Conservation (phyloP, 2,888 invertebrate species). For the Andrena hattorfiana region DNA sequence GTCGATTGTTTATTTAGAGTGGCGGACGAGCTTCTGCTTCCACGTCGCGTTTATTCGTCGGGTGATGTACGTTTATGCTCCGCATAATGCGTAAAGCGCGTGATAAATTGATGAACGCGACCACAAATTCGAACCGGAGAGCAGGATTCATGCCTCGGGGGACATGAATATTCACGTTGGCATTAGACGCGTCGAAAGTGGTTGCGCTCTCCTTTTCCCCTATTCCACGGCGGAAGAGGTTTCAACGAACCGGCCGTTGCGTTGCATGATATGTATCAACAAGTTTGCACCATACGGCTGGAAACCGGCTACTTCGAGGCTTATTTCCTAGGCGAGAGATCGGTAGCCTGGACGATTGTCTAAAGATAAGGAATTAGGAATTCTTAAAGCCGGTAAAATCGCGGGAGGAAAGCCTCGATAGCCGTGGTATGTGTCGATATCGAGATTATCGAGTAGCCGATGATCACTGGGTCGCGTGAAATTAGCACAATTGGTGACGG, state of each 20-base stretch:
- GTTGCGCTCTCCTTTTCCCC: neutral
- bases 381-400: neutral
- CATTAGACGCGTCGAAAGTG: neutral
- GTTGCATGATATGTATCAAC: conserved; percentile 29
- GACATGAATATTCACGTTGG: neutral
- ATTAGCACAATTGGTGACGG: conserved; percentile 84
- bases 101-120: neutral
- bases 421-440: conserved; percentile 20
- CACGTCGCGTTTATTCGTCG: neutral
- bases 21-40: no score
- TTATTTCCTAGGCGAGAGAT: conserved; percentile 23
- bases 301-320: conserved; percentile 24
- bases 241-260: conserved; percentile 13
- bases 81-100: neutral
- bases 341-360: neutral
- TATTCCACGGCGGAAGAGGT: neutral
- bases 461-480: conserved; percentile 76
- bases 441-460: conserved; percentile 10
- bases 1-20: no score
- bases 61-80: neutral
- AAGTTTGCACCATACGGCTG: conserved; percentile 15
- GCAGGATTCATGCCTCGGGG: neutral
- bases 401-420: conserved; percentile 25
- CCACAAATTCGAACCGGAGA: neutral
- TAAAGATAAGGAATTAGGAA: neutral